These are phyloP conservation scores for Piliocolobus tephrosceles DNA, from an alignment of 2,113 vertebrate genomes.

Conservation along the genomic window DNA sequence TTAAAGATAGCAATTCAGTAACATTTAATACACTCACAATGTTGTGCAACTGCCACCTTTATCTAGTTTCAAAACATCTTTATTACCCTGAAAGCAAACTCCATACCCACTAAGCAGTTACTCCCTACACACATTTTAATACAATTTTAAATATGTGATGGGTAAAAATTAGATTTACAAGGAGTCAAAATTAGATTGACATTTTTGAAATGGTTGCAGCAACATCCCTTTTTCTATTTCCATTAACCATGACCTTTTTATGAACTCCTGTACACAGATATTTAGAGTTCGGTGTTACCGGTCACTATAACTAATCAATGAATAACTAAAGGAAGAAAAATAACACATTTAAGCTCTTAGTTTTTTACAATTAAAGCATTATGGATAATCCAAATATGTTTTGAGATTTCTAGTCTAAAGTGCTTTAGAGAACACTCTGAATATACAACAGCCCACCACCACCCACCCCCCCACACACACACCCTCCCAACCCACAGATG, in stretches of 20 bases:
- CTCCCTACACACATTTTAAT: neutral
- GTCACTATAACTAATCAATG: slow-evolving; percentile 20
- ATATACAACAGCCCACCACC: neutral
- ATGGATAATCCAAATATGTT: slow-evolving; percentile 42
- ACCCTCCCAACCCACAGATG: neutral
- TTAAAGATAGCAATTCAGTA: neutral
- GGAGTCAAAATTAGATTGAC: neutral
- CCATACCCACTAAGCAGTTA: neutral
- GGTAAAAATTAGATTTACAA: neutral
- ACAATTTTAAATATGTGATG: neutral
- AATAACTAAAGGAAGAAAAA: slow-evolving; percentile 35
- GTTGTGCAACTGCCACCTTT: neutral
- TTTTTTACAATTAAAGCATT: slow-evolving; percentile 51
- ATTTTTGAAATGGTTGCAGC: neutral
- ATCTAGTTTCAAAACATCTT: neutral
- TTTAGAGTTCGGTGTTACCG: slow-evolving; percentile 53
- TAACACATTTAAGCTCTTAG: neutral
- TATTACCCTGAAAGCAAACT: neutral
- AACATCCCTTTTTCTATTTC: neutral
- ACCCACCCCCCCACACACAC: no score
- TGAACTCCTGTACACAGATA: neutral
- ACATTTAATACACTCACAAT: neutral
- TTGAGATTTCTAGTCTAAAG: neutral
- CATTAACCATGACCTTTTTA: neutral
- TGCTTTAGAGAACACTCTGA: neutral